Evolutionary conservation across 2,113 vertebrate genomes (phyloP).

Genomic region (Diphyllodes magnificus): DNA sequence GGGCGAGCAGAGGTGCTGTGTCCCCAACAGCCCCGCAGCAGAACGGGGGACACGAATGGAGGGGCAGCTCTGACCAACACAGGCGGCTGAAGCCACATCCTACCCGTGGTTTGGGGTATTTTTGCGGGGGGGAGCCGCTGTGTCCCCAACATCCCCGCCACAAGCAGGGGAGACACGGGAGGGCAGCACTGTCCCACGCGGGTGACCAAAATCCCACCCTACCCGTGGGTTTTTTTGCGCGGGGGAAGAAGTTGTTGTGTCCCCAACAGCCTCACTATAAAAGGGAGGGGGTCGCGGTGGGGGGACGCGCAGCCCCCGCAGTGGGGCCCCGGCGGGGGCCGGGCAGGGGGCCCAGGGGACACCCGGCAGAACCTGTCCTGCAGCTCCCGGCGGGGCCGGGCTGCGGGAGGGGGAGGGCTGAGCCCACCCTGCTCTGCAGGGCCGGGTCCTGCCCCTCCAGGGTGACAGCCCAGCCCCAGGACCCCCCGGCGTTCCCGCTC

Average conservation of each 20-base stretch:
- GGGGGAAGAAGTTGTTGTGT: not conserved
- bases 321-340: not conserved
- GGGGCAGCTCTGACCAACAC: not conserved
- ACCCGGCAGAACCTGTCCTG: slow-evolving; percentile 12
- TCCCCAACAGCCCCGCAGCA: not conserved
- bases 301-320: not conserved
- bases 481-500: fast-evolving
- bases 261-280: fast-evolving
- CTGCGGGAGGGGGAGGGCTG: not conserved
- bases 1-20: not conserved
- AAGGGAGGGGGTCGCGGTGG: not conserved
- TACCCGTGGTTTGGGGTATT: not conserved
- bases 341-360: not conserved
- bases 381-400: not conserved
- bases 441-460: not conserved
- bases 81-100: not conserved
- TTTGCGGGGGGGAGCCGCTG: not conserved
- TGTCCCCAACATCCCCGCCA: not conserved
- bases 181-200: not conserved
- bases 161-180: not conserved
- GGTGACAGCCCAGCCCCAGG: not conserved
- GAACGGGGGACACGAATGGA: not conserved
- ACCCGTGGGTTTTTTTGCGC: not conserved
- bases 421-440: not conserved
- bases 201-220: not conserved